These are phyloP conservation scores for Lamprologus ornatipinnis DNA, from an alignment of 2,113 vertebrate genomes.

Conservation along the genomic window DNA sequence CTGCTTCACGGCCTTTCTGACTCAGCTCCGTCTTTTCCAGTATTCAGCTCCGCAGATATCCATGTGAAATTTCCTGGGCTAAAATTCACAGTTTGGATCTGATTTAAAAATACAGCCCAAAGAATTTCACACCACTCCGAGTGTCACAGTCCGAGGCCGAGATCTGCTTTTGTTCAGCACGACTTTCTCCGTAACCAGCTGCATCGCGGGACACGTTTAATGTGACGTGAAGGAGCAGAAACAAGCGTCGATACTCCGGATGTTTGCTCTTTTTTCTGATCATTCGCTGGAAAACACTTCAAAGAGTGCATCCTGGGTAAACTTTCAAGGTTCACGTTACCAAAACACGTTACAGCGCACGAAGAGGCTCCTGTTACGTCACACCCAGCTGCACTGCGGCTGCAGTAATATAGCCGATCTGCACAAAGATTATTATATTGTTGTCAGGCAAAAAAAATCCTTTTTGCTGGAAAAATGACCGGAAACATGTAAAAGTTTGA, in stretches of 20 bases:
- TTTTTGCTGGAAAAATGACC: too few relatives aligned
- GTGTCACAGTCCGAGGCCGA: not conserved
- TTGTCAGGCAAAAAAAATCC: not conserved
- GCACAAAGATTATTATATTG: fast-evolving
- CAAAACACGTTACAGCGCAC: not conserved
- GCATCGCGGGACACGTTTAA: not conserved
- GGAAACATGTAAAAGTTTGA: not conserved
- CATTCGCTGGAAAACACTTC: not conserved
- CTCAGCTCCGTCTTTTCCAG: not conserved
- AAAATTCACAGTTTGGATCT: not conserved
- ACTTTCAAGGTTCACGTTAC: not conserved
- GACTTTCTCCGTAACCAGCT: not conserved
- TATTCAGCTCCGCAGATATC: not conserved
- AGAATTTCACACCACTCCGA: fast-evolving
- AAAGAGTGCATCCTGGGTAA: not conserved
- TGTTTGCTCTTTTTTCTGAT: not conserved
- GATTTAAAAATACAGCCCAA: not conserved
- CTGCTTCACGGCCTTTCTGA: not conserved
- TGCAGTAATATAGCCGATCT: fast-evolving
- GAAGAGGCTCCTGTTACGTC: not conserved
- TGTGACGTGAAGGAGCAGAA: not conserved
- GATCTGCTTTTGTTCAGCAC: not conserved
- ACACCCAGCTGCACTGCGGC: not conserved
- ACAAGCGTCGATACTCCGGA: not conserved
- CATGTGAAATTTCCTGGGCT: fast-evolving